Evolutionary conservation across 2,797 vertebrate genomes (phyloP).

Genomic region (Anabacerthia variegaticeps): DNA sequence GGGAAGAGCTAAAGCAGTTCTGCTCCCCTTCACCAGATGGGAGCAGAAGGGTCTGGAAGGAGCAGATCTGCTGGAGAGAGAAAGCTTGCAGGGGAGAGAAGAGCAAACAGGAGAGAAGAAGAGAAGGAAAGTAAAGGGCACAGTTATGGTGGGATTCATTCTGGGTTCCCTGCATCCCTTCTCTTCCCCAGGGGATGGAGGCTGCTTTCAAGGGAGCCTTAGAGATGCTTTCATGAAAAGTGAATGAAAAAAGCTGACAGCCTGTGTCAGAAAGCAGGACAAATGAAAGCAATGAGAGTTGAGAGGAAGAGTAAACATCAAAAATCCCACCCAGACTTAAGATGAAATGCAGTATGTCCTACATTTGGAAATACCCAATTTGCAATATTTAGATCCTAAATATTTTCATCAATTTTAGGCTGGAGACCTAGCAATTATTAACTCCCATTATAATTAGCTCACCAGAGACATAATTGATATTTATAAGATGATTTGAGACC

Average conservation of each 20-base stretch:
- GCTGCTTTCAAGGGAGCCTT: neutral
- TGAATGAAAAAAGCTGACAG: neutral
- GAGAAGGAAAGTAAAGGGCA: neutral
- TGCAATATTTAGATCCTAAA: slow-evolving; percentile 9
- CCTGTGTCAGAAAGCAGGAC: neutral
- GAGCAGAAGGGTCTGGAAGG: neutral
- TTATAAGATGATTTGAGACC: neutral
- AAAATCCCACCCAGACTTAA: neutral
- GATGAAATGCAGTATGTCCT: neutral
- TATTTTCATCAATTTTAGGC: slow-evolving; percentile 26
- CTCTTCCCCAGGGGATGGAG: neutral
- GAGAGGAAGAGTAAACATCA: neutral
- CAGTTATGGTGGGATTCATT: neutral
- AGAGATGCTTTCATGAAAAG: neutral
- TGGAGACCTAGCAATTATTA: slow-evolving; percentile 21
- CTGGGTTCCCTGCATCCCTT: neutral
- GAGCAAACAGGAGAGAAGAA: neutral
- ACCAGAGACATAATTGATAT: slow-evolving; percentile 20
- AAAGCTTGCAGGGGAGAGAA: neutral
- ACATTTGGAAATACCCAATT: neutral
- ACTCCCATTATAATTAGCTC: slow-evolving; percentile 29
- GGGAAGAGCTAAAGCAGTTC: neutral
- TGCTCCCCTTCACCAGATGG: accelerated
- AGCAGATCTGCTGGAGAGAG: neutral
- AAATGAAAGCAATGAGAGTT: neutral